Evolutionary conservation across 2,888 invertebrate species (phyloP).

Genomic region (Metallyticus violacea): DNA sequence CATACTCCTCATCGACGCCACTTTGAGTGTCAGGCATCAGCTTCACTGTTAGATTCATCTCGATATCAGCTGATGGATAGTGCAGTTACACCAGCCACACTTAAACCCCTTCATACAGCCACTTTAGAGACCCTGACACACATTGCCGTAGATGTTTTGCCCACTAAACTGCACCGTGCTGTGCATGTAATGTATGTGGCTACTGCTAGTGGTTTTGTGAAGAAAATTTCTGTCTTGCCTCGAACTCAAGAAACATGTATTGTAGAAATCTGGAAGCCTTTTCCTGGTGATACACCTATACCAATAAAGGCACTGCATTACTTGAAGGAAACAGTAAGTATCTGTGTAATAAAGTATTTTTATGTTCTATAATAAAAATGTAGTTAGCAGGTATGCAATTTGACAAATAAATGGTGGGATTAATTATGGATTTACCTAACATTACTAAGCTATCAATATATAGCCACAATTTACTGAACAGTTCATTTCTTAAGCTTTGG

Average conservation of each 20-base stretch:
- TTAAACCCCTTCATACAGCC: conserved; percentile 66
- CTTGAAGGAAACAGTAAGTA: conserved; percentile 70
- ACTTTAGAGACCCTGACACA: conserved; percentile 69
- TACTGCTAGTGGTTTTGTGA: conserved; percentile 69
- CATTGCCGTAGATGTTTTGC: conserved; percentile 77
- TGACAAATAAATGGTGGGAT: too few species aligned
- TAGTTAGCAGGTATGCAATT: too few species aligned
- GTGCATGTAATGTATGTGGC: conserved; percentile 80
- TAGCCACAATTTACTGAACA: too few species aligned
- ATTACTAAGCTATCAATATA: too few species aligned
- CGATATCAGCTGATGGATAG: conserved; percentile 85
- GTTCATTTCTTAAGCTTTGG: too few species aligned
- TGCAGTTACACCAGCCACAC: conserved; percentile 72
- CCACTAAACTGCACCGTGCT: conserved; percentile 63
- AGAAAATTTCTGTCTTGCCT: conserved; percentile 77
- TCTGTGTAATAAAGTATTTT: too few species aligned
- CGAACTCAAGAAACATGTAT: conserved; percentile 70
- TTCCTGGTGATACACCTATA: conserved; percentile 53
- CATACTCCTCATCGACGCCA: conserved; percentile 56
- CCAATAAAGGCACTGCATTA: conserved; percentile 70
- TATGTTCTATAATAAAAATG: too few species aligned
- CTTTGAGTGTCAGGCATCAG: conserved; percentile 57
- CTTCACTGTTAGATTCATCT: conserved; percentile 45
- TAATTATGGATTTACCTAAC: too few species aligned
- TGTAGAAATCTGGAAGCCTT: conserved; percentile 78